Base-by-base conservation (phyloP, 2,888 invertebrate species). In the Chrysina gloriosa region DNA sequence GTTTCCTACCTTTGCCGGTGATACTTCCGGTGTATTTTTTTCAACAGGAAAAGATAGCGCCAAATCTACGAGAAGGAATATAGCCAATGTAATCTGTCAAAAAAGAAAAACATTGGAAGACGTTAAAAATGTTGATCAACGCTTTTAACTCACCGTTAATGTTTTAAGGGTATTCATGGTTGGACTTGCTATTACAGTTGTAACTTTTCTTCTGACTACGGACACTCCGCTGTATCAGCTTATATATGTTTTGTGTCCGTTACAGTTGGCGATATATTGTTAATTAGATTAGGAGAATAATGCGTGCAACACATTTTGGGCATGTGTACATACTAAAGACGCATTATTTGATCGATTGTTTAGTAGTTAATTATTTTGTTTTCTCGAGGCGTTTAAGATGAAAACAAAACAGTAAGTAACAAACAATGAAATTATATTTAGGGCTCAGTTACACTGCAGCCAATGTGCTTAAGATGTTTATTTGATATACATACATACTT, bases 211-310 rank as follows among this genome's bases (percentile, higher is more conserved):
- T 16, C 7, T 42, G n/a, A 14, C 16, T 42, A 11, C 0, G 16
- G 14, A 14, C 19, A 16, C 14, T 39, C 14, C 39, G 5, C 5
- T 2, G 14, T 19, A 16, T 42, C 19, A 19, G 16, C 14, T 19
- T 42, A 19, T 42, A 42, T 42, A 42, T 42, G 7, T 14, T 5
- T 27, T 16, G 27, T 14, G 27, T 52, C 14, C 27, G 29, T 14
- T 52, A 11, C 5, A 29, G 14, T 52, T 52, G n/a, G 9, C 50
- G 29, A 29, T 29, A 27, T 1, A 4, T 29, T 52, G 50, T 52
- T 52, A 52, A 52, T 52, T 52, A 52, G 50, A 52, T 52, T 52
- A 52, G 29, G 23, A 48, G n/a, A 25, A 11, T 48, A 25, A 36
- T 36, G 36, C 36, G n/a, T 36, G 4, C n/a, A n/a, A 2, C 36